Evolutionary conservation across 2,888 invertebrate species (phyloP).

Genomic region (Camponotus fellah): DNA sequence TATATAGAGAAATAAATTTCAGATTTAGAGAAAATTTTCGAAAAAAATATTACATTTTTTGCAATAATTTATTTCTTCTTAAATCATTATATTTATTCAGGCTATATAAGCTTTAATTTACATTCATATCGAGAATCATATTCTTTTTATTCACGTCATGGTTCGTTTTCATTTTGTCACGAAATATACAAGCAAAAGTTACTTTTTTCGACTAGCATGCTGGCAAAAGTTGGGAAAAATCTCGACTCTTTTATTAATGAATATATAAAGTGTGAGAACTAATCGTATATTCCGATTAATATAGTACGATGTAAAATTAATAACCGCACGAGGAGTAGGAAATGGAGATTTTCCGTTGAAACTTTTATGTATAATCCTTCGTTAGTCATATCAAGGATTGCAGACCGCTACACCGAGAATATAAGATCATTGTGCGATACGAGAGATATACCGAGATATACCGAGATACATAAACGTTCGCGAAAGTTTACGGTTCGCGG

Average conservation of each 20-base stretch:
- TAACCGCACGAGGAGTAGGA: background rate
- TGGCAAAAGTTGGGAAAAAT: background rate
- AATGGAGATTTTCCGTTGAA: background rate
- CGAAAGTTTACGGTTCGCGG: constrained; percentile 11
- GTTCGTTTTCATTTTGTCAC: background rate
- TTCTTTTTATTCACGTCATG: background rate
- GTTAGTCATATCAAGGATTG: background rate
- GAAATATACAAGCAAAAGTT: background rate
- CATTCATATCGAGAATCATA: background rate
- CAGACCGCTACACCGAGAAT: background rate
- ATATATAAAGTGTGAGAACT: background rate
- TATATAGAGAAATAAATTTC: background rate
- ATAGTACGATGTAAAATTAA: constrained; percentile 8
- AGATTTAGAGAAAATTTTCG: background rate
- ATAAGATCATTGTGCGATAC: background rate
- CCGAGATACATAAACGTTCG: constrained; percentile 37
- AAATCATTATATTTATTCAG: background rate
- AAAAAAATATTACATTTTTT: background rate
- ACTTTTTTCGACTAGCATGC: background rate
- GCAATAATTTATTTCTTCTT: background rate
- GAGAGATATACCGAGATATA: constrained; percentile 5
- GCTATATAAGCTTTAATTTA: background rate
- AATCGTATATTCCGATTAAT: constrained; percentile 23
- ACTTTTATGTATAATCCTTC: constrained; percentile 3
- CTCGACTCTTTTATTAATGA: constrained; percentile 15